These are phyloP conservation scores for Pycnomerus fuliginosus DNA, from an alignment of 2,888 invertebrate species.

Conservation along the genomic window DNA sequence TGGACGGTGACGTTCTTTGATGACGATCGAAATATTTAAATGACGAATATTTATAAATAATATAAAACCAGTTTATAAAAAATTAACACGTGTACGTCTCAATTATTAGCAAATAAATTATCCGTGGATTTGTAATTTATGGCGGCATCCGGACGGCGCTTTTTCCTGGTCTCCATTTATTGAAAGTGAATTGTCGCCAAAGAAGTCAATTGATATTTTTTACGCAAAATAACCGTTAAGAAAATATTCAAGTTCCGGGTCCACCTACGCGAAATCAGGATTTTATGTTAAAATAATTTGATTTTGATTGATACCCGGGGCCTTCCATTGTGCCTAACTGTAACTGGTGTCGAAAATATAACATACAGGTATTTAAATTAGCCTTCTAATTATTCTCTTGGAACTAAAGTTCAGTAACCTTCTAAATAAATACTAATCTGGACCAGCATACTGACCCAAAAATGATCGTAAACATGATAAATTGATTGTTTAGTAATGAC, in stretches of 20 bases:
- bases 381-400: slow-evolving; percentile 11
- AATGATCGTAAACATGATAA: too few species aligned
- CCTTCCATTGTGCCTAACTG: slow-evolving; percentile 14
- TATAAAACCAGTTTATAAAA: slow-evolving; percentile 8
- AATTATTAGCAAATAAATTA: slow-evolving; percentile 15
- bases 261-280: slow-evolving; percentile 7
- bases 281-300: slow-evolving; percentile 9
- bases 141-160: slow-evolving; percentile 3
- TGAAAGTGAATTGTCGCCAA: not conserved
- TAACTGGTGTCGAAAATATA: slow-evolving; percentile 14
- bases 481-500: too few species aligned
- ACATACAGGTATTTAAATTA: slow-evolving; percentile 16
- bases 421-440: too few species aligned
- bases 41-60: slow-evolving; percentile 18
- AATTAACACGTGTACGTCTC: slow-evolving; percentile 15
- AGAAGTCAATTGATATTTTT: slow-evolving; percentile 2
- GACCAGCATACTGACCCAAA: slow-evolving; percentile 13
- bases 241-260: not conserved
- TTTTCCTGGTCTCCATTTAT: slow-evolving; percentile 11
- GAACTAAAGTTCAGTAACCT: slow-evolving; percentile 11
- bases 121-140: slow-evolving; percentile 12
- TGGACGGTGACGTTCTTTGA: too few species aligned
- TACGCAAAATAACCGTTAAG: not conserved
- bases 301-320: slow-evolving; percentile 13
- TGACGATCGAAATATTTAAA: slow-evolving; percentile 1